Base-by-base conservation (phyloP, 1,140 invertebrate genomes). In the Macrobrachium rosenbergii region DNA sequence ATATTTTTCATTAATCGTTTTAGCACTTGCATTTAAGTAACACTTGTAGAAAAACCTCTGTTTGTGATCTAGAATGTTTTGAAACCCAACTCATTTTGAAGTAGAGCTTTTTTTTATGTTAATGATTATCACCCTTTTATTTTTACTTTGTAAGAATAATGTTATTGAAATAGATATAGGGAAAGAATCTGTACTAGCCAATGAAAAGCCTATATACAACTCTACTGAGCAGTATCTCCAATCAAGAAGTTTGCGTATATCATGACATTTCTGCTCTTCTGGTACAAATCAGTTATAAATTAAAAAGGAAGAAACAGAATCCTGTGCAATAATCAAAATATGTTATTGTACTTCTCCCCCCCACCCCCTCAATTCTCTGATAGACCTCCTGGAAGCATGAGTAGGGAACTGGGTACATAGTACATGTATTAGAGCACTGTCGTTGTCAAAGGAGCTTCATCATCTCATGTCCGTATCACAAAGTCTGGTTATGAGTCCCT, bases 241-340 rank as follows among this genome's bases (percentile, higher is more conserved):
- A 76, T 63, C 21, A 64, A 78, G 19, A 78, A 63, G 45, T 64
- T 82, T 78, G 78, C 67, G 45, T 78, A 78, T 84, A 77, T 78
- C 67, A 67, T 77, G 16, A n/a, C 23, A 21, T 67, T n/a, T 79
- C 37, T 64, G 43, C 73, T 87, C 28, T 84, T 84, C 60, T 87
- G 85, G 67, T 87, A 87, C 85, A 75, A 80, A 87, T 87, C 79
- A 87, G 58, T 73, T 52, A 43, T 73, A 72, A 28, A 69, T 69
- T 69, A 23, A 69, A 69, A 69, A 43, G 17, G 37, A 72, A 72
- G 37, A n/a, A 72, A 67, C 19, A 78, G 21, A 43, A 60, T 87
- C 85, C 62, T 81, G 85, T 87, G 77, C 85, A 87, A 87, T 87
- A 87, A 87, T 87, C 85, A 87, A 87, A 87, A 81, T 75, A 60